Evolutionary conservation across 2,888 invertebrate species (phyloP), one percentile per base, ranked within the genome.

Genomic region (Deroplatys truncata): DNA sequence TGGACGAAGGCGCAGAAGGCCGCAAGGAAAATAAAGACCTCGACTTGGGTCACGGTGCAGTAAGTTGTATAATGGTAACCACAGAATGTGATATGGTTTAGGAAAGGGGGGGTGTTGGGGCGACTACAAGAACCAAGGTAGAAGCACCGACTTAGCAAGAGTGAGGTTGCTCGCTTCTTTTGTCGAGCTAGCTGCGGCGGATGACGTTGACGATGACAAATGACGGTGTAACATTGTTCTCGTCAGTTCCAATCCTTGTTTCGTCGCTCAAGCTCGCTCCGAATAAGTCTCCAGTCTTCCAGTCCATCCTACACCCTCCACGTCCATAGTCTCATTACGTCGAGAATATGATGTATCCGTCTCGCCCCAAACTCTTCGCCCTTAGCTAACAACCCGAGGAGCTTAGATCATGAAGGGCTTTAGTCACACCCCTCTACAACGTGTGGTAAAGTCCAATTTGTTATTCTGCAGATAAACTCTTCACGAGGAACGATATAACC

Each of bases 161-260:
- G 56, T 72, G 56, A 72, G 56, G 56, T 72, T 72, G 56, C 56
- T 72, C 56, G 84, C 84, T 84, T 88, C 88, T 88, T 82, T 88
- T 88, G 85, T 85, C 16, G 85, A 85, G 43, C n/a, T 43, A 85
- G 56, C 85, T 28, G 28, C 82, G 83, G 25, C n/a, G 29, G 84
- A 86, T 86, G 89, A 89, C 89, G 35, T 84, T 89, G 87, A 89
- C 84, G 86, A 89, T 89, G 89, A 89, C 87, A 89, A 89, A 89
- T 84, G 89, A 89, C 84, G 49, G 84, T 35, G 86, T 84, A 89
- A 89, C 87, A 89, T 89, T 89, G 89, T 89, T 87, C 87, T 89
- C 87, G 89, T 88, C 84, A 89, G 56, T 87, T 82, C 86, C 89
- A 89, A 89, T 87, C 83, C 89, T 89, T 89, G 86, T 89, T 89